phyloP scores from a whole-genome alignment of 1,140 invertebrate genomes.

The Procambarus virginalis region DNA sequence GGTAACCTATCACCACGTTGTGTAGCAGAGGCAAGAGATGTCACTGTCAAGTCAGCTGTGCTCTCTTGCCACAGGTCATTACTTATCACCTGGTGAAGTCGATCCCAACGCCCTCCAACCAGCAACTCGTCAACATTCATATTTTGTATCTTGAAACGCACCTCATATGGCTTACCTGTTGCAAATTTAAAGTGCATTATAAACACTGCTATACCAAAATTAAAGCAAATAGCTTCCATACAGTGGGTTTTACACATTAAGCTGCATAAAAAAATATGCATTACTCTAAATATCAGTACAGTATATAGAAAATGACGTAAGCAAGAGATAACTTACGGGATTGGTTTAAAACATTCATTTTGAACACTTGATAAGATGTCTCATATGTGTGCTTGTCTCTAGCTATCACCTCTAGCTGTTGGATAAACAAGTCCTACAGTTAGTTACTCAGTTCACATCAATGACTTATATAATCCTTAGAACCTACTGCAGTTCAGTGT shows the following conservation, averaged over 20 bases:
- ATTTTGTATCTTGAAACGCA: slow-evolving; percentile 91
- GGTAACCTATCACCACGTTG: slow-evolving; percentile 85
- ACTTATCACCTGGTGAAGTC: slow-evolving; percentile 68
- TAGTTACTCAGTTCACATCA: too few species aligned
- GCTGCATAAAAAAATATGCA: not conserved
- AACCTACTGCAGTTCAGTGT: too few species aligned
- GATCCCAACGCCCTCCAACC: slow-evolving; percentile 73
- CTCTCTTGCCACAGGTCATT: slow-evolving; percentile 78
- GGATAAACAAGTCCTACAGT: too few species aligned
- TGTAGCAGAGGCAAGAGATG: slow-evolving; percentile 83
- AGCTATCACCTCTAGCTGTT: slow-evolving; percentile 84
- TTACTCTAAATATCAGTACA: too few species aligned
- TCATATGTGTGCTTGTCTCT: slow-evolving; percentile 86
- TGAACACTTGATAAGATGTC: slow-evolving; percentile 74
- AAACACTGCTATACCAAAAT: too few species aligned
- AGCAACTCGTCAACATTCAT: slow-evolving; percentile 89
- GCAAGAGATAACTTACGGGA: slow-evolving; percentile 74
- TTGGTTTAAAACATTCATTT: slow-evolving; percentile 80
- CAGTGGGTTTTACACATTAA: not conserved
- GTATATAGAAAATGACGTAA: not conserved
- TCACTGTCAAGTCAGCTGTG: slow-evolving; percentile 82
- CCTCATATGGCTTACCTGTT: slow-evolving; percentile 82
- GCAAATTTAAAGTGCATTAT: not conserved
- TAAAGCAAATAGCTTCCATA: not conserved
- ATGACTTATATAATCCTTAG: too few species aligned